Evolutionary conservation across 2,888 invertebrate genomes (phyloP).

Genomic region (Ligdia adustata): DNA sequence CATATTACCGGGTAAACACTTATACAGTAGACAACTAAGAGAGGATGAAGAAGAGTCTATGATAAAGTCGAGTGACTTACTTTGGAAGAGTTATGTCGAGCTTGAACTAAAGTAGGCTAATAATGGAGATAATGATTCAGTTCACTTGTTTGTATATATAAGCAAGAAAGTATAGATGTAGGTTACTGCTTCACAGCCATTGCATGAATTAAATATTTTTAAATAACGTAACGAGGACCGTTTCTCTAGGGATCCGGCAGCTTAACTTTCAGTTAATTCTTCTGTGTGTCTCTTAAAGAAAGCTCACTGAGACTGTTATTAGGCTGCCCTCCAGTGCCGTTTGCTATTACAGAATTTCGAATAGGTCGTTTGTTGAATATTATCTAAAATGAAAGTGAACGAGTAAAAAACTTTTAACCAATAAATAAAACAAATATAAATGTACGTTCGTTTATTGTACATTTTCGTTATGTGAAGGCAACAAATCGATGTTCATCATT

Average conservation of each 20-base stretch:
- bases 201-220: not conserved
- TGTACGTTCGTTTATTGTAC: no score
- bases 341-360: conserved; percentile 40
- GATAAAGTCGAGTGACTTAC: no score
- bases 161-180: no score
- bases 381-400: conserved; percentile 35
- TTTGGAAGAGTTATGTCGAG: no score
- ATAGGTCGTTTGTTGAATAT: conserved; percentile 38
- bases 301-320: conserved; percentile 7
- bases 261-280: conserved; percentile 8
- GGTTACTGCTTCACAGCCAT: not conserved
- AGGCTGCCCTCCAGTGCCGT: conserved; percentile 4
- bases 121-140: no score
- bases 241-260: not conserved
- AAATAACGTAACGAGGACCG: conserved; percentile 4
- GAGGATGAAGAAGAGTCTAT: no score
- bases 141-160: no score
- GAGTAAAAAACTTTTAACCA: conserved; percentile 21
- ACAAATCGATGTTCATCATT: not conserved
- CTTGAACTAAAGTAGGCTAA: no score
- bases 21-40: no score
- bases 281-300: conserved; percentile 27
- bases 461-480: no score
- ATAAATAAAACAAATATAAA: no score
- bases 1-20: no score